Evolutionary conservation across 2,113 vertebrate genomes (phyloP), one percentile per base, ranked within the genome.

Genomic region (Lophotis ruficrista): DNA sequence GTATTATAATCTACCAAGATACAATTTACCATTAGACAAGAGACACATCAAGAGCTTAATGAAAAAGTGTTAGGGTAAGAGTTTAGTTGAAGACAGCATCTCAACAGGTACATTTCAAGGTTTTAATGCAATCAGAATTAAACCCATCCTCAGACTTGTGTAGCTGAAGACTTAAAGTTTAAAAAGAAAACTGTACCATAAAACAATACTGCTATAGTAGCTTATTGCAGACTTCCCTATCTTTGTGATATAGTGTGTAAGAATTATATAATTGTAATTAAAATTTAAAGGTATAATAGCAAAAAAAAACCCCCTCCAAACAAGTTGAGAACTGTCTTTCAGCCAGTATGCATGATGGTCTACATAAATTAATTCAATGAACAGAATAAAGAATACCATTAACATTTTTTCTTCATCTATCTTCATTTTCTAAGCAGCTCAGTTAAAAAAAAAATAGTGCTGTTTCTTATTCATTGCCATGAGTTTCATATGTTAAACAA

Each of bases 401-500:
- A 96, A 75, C 53, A 64, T 95, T 97, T 97, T 96, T 97, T 83
- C 85, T 96, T 83, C 90, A 89, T 94, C 79, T 83, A 87, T 94
- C 78, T 96, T 96, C 58, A 94, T 94, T 97, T 91, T 84, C 71
- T 91, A 97, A 97, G 95, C 71, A 96, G 65, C 64, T 95, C 72
- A 48, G 77, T 87, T 91, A 56, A 92, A 94, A 97, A 89, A 89
- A 62, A 69, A 83, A 93, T 38, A 71, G 43, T 38, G 20, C 70
- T 54, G 35, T 51, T 97, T 95, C 92, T 91, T 87, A 83, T 76
- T 93, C 94, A 81, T 24, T 70, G 95, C 69, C 56, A n/a, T 81
- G 95, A 90, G 90, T 93, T 98, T 96, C 95, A 38, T 87, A 91
- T 60, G 92, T 97, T 98, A 97, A 98, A 98, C 96, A 98, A 97